phyloP scores from a whole-genome alignment of 2,113 vertebrate species.

The Athene noctua region DNA sequence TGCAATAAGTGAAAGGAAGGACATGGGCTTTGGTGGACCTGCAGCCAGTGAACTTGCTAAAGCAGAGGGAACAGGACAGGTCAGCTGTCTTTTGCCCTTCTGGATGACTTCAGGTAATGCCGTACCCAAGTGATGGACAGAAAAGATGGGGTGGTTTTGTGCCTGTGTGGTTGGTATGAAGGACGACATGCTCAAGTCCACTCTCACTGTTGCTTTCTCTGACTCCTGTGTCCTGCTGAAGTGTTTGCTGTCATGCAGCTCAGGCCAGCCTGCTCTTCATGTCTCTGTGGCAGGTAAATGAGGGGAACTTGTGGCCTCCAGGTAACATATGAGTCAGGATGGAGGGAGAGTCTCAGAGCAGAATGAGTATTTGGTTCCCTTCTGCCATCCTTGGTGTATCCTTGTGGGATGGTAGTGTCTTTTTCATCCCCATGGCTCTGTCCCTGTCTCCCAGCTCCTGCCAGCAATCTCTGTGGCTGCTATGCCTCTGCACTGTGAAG shows the following conservation, averaged over 20 bases:
- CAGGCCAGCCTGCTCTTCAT: not conserved
- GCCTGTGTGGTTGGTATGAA: not conserved
- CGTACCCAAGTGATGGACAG: not conserved
- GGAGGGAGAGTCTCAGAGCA: not conserved
- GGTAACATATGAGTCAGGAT: not conserved
- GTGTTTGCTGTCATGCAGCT: not conserved
- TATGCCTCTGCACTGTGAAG: constrained; percentile 62
- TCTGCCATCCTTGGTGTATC: not conserved
- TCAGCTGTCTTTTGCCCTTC: not conserved
- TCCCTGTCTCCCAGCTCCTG: not conserved
- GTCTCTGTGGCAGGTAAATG: not conserved
- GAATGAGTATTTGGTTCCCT: not conserved
- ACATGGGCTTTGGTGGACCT: not conserved
- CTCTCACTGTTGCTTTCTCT: not conserved
- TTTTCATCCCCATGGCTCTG: not conserved
- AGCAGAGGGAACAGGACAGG: not conserved
- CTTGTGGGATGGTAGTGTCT: not conserved
- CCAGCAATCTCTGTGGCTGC: not conserved
- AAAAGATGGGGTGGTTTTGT: not conserved
- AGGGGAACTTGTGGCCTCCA: not conserved
- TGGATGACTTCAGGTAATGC: not conserved
- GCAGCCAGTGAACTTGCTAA: not conserved
- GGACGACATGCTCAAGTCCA: not conserved
- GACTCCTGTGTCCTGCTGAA: constrained; percentile 4
- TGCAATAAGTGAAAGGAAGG: not conserved